These are phyloP conservation scores for Neocrepidodera transversa DNA, from an alignment of 2,888 invertebrate genomes.

Conservation along the genomic window DNA sequence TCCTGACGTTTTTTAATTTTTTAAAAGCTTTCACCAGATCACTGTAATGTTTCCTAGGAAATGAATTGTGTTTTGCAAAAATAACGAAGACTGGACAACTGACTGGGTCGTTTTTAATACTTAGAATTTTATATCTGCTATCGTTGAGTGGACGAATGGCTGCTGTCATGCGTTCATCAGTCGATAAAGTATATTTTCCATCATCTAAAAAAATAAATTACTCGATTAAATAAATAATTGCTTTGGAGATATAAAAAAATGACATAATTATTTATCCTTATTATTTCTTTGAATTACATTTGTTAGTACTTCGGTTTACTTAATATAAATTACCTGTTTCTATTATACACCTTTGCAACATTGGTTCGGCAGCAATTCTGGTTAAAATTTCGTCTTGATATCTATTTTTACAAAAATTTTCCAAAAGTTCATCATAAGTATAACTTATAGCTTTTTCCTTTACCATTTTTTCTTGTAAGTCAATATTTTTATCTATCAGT, in stretches of 20 bases:
- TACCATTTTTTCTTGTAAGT: constrained; percentile 49
- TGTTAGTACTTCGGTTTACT: too few species aligned
- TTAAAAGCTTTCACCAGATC: constrained; percentile 42
- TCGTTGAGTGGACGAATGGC: constrained; percentile 55
- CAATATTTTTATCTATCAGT: constrained; percentile 55
- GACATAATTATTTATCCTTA: too few species aligned
- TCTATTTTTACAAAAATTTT: constrained; percentile 61
- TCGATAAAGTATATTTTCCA: constrained; percentile 64
- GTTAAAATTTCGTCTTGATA: constrained; percentile 33
- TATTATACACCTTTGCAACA: constrained; percentile 61
- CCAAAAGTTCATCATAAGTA: constrained; percentile 61
- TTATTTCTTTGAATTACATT: too few species aligned
- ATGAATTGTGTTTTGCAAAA: constrained; percentile 41
- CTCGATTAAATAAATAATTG: not conserved
- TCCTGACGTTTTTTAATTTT: constrained; percentile 46
- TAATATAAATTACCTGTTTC: constrained; percentile 55
- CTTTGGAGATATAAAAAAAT: too few species aligned
- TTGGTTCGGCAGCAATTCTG: constrained; percentile 46
- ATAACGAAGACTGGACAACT: constrained; percentile 57
- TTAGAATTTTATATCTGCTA: constrained; percentile 47
- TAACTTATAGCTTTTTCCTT: constrained; percentile 51
- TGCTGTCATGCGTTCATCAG: constrained; percentile 64
- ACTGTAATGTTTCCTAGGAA: constrained; percentile 41
- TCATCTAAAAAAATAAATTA: constrained; percentile 40
- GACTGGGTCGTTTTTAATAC: constrained; percentile 52